Percentiles rank a stretch among this genome's conserved stretches.
Conservation (phyloP, 2,113 vertebrate genomes). For the Oplegnathus fasciatus region DNA sequence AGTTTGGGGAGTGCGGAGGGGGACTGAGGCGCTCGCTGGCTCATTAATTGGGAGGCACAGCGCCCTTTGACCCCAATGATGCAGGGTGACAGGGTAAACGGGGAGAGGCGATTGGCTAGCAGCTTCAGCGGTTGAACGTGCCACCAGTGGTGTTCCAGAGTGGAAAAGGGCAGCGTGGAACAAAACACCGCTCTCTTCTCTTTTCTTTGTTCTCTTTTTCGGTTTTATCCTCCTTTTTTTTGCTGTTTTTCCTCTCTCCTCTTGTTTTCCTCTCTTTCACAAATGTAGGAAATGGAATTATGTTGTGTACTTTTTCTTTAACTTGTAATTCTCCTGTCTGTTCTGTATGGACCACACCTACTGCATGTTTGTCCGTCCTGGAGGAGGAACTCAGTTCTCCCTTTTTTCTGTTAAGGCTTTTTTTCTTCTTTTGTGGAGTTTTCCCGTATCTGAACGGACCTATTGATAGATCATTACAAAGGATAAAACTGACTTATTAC, state of each 20-base stretch:
- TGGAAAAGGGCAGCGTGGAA: conserved; percentile 68
- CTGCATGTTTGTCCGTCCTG: neutral
- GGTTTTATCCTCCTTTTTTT: neutral
- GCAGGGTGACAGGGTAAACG: conserved; percentile 89
- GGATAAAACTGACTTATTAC: neutral
- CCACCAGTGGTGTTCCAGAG: conserved; percentile 89
- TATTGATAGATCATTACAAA: neutral
- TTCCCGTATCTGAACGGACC: neutral
- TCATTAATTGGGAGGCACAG: conserved; percentile 78
- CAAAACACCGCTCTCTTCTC: conserved; percentile 16
- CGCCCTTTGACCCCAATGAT: conserved; percentile 81
- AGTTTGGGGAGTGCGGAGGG: conserved; percentile 36
- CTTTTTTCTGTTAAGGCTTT: neutral
- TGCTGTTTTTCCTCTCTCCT: no score
- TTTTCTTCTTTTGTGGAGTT: neutral
- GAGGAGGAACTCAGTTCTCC: neutral
- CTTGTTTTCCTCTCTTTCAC: neutral
- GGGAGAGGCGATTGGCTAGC: conserved; percentile 88
- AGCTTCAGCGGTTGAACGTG: conserved; percentile 89
- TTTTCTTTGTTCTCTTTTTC: neutral
- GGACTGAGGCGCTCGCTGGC: conserved; percentile 25
- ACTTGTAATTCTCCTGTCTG: neutral
- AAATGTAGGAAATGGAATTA: neutral
- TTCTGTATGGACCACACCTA: neutral
- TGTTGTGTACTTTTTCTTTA: no score